Base-by-base conservation (phyloP, 2,113 vertebrate genomes). In the Lethenteron reissneri region DNA sequence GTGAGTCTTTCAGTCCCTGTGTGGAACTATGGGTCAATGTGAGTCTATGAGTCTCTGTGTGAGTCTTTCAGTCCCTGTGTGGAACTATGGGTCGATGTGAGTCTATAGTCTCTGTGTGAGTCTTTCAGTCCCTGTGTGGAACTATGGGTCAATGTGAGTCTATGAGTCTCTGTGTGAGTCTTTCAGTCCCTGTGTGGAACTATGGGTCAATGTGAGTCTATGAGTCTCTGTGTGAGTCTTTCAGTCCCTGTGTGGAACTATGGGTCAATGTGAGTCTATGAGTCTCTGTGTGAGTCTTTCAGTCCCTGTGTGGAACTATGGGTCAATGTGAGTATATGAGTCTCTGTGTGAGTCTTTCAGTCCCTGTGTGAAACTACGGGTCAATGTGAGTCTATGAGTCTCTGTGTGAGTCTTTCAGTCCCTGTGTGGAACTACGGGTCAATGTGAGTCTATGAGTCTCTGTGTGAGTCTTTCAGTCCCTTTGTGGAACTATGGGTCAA, bases 241-340 rank as follows among this genome's bases (percentile, higher is more conserved):
- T 25, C 21, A 25, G 2, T 25, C 21, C 21, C 21, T 25, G 21
- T 25, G 21, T 25, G 21, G 3, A 25, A 25, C 21, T 3, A 25
- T 25, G 21, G 21, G 21, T 25, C 21, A 25, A 25, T 25, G 21
- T 25, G 21, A 25, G 21, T 25, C 21, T 25, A 25, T 25, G 21
- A 25, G 21, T 25, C 21, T 25, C 21, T 25, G 21, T 25, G 21
- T 25, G 25, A 41, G 25, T 41, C 25, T 41, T 41, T 41, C 25
- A 41, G 25, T 41, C 25, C 25, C 3, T 41, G 25, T 41, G 25
- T 41, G 25, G 3, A 41, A 41, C 73, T 71, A 71, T 69, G 57
- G 56, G 72, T 72, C 75, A 70, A 75, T 73, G 74, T 62, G 69
- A 70, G 4, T 0, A 3, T 12, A 75, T 21, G 2, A 2, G 70